Base-by-base conservation (phyloP, 2,888 invertebrate species). In the Clusia tigrina region DNA sequence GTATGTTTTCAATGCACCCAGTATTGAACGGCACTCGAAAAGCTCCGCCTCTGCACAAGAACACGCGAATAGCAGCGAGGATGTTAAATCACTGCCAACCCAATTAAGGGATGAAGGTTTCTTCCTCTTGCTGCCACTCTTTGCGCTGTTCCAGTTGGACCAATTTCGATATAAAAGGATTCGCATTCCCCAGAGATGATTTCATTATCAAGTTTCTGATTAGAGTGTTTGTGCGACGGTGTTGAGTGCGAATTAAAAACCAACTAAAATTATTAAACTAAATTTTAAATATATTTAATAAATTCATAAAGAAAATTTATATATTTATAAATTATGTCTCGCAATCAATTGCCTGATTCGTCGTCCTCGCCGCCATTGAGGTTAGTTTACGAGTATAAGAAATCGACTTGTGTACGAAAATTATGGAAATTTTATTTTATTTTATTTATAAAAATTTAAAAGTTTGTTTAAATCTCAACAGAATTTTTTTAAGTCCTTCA, bases 361-460 rank as follows among this genome's bases (percentile, higher is more conserved):
- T 90, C 90, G 0, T 90, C 90, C 0, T 90, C 90, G 2, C 90
- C 90, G 2, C 88, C 90, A 20, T 84, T 89, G 61, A 89, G 87
- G 90, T 77, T n/a, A 32, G 32, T 32, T 5, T n/a, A n/a, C n/a
- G n/a, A n/a, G n/a, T n/a, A n/a, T n/a, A n/a, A n/a, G n/a, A n/a
- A n/a, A n/a, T n/a, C n/a, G n/a, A n/a, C n/a, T n/a, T n/a, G n/a
- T n/a, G n/a, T n/a, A n/a, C n/a, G n/a, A n/a, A n/a, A n/a, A n/a
- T n/a, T n/a, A n/a, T n/a, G n/a, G n/a, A n/a, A n/a, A n/a, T n/a
- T n/a, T n/a, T n/a, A n/a, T n/a, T n/a, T n/a, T n/a, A n/a, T n/a
- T n/a, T n/a, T n/a, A n/a, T n/a, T n/a, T n/a, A n/a, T n/a, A n/a
- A n/a, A n/a, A n/a, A n/a, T n/a, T n/a, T n/a, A n/a, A n/a, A n/a